A percentile compares a stretch with the other conserved stretches of the same genome.
Conservation (phyloP, 2,888 invertebrate genomes). For the Vandiemenella viatica region DNA sequence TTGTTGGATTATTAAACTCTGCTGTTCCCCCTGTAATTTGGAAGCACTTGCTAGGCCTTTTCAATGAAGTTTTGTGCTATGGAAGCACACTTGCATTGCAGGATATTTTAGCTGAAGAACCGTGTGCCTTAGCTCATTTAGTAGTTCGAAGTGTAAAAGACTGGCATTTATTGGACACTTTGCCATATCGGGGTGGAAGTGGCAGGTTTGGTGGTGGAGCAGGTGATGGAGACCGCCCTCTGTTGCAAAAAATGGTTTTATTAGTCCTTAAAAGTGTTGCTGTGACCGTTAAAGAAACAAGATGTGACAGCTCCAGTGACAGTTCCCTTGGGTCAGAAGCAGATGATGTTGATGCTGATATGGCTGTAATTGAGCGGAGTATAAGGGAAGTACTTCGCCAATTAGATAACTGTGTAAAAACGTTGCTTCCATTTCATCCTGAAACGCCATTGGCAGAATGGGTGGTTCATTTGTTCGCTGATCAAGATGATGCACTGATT, state of each 20-base stretch:
- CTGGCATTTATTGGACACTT: conserved; percentile 52
- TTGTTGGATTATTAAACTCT: conserved; percentile 53
- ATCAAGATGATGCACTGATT: conserved; percentile 80
- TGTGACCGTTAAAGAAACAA: conserved; percentile 76
- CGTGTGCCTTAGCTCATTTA: conserved; percentile 70
- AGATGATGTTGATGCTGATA: conserved; percentile 75
- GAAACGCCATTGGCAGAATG: conserved; percentile 78
- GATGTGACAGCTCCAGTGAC: conserved; percentile 67
- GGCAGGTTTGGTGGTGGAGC: conserved; percentile 35
- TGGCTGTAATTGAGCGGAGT: conserved; percentile 74
- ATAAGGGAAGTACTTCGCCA: conserved; percentile 70
- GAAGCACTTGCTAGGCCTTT: conserved; percentile 67
- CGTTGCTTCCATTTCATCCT: conserved; percentile 68
- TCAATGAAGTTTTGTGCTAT: conserved; percentile 82
- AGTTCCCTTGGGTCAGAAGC: conserved; percentile 72
- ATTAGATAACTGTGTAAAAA: conserved; percentile 67
- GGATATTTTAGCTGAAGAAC: conserved; percentile 75
- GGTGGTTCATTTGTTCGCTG: conserved; percentile 73
- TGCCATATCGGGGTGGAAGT: conserved; percentile 29
- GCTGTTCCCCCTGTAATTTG: conserved; percentile 68
- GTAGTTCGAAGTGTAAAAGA: conserved; percentile 77
- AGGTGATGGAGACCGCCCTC: conserved; percentile 51
- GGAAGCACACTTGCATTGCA: conserved; percentile 80
- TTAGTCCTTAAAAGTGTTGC: conserved; percentile 77
- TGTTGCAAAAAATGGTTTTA: conserved; percentile 74